Conservation (phyloP, 2,113 vertebrate genomes). For the Rattus norvegicus region GRCr8 NC_086022.1:153797501-153798000, state of each 20-base stretch:
- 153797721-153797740: not conserved
- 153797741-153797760: constrained; percentile 50
- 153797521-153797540: constrained; percentile 82
- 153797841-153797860: constrained; percentile 55
- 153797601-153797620: not conserved
- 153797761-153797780: constrained; percentile 59
- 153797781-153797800: constrained; percentile 14
- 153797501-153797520: constrained; percentile 85
- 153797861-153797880: constrained; percentile 37
- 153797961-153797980: not conserved
- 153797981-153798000: constrained; percentile 6
- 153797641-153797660: too few species aligned
- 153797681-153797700: not conserved
- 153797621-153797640: not conserved
- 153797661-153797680: not conserved
- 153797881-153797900: not conserved
- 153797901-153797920: not conserved
- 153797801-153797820: not conserved
- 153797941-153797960: not conserved
- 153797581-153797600: constrained; percentile 65
- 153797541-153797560: constrained; percentile 82
- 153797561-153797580: constrained; percentile 77
- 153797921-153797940: not conserved
- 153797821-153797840: constrained; percentile 4
- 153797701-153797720: not conserved